Evolutionary conservation across 2,888 invertebrate genomes (phyloP).

Genomic region (Harpalus rufipes): DNA sequence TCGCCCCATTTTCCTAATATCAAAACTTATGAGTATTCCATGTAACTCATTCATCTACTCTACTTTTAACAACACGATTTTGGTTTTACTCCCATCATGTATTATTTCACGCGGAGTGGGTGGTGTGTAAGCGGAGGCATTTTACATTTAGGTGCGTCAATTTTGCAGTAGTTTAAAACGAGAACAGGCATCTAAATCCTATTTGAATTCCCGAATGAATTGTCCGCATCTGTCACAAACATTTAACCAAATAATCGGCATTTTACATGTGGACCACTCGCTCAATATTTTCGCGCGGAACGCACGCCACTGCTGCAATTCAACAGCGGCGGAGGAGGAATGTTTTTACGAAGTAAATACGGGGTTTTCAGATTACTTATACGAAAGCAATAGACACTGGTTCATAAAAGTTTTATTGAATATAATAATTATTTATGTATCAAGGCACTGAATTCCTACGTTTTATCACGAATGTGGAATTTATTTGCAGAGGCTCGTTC

Average conservation of each 20-base stretch:
- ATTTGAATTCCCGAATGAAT: slow-evolving; percentile 36
- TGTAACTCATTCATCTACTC: neutral
- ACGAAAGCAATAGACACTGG: too few relatives aligned
- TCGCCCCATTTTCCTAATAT: neutral
- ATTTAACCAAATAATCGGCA: slow-evolving; percentile 46
- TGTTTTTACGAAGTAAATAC: neutral
- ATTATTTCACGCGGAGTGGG: neutral
- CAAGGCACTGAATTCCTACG: too few relatives aligned
- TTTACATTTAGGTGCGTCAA: slow-evolving; percentile 12
- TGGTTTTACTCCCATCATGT: neutral
- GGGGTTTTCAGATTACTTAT: too few relatives aligned
- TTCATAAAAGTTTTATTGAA: neutral
- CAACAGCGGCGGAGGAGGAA: neutral
- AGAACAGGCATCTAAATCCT: slow-evolving; percentile 34
- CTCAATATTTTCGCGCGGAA: slow-evolving; percentile 14
- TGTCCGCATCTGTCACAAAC: slow-evolving; percentile 48
- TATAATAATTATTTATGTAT: too few relatives aligned
- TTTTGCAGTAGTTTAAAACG: slow-evolving; percentile 45
- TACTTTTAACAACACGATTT: slow-evolving; percentile 6
- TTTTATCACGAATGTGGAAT: too few relatives aligned
- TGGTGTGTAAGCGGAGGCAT: neutral
- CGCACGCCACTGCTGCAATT: neutral
- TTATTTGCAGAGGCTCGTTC: too few relatives aligned
- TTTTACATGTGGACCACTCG: slow-evolving; percentile 35
- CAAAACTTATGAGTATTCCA: neutral